phyloP scores from a whole-genome alignment of 2,797 vertebrate species.

The Sebastiscus albofasciatus region DNA sequence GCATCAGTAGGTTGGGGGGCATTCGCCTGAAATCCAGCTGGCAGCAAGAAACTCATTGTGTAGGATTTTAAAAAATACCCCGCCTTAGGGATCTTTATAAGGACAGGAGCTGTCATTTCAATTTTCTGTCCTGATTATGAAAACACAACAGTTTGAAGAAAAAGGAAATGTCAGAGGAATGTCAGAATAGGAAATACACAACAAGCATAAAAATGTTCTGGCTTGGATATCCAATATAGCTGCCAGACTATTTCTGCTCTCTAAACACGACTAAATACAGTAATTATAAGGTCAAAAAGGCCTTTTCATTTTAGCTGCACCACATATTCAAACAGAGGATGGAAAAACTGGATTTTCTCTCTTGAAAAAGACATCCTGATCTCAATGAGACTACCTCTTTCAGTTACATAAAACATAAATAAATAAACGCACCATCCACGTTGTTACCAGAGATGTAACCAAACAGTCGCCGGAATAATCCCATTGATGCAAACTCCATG shows the following conservation, averaged over 20 bases:
- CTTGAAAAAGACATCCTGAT: neutral
- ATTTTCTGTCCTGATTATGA: slow-evolving; percentile 67
- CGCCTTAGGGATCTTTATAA: slow-evolving; percentile 47
- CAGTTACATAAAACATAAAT: neutral
- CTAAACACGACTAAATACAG: slow-evolving; percentile 14
- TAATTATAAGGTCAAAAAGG: slow-evolving; percentile 14
- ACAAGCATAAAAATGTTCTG: neutral
- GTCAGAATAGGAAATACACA: neutral
- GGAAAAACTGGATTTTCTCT: neutral
- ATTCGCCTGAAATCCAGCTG: slow-evolving; percentile 63
- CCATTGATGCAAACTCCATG: slow-evolving; percentile 54
- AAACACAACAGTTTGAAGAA: neutral
- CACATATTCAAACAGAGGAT: neutral
- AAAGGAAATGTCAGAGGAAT: neutral
- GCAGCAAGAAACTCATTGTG: slow-evolving; percentile 80
- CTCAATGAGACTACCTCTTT: neutral
- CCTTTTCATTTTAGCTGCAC: slow-evolving; percentile 6
- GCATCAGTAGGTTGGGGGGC: slow-evolving; percentile 68
- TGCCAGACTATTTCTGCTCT: neutral
- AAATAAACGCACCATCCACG: neutral
- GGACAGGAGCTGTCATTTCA: slow-evolving; percentile 79
- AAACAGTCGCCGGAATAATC: slow-evolving; percentile 71
- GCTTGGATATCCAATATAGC: neutral
- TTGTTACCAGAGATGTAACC: slow-evolving; percentile 79
- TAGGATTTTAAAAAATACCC: slow-evolving; percentile 37